A percentile compares a stretch with the other conserved stretches of the same genome.
Evolutionary conservation across 2,888 invertebrate species (phyloP).

Genomic region (Graphium colonna): DNA sequence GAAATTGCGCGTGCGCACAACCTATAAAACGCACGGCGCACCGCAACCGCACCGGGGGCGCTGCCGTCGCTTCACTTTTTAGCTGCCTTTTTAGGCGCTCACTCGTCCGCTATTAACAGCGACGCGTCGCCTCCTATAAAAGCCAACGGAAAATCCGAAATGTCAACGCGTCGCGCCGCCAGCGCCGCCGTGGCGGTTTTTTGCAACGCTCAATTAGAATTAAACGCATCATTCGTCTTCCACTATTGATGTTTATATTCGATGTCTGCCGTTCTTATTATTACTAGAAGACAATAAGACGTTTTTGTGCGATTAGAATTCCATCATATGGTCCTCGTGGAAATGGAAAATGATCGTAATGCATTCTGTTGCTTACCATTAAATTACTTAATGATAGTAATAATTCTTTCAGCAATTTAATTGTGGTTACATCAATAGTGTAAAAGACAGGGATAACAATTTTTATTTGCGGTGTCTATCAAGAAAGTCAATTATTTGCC

Average conservation of each 20-base stretch:
- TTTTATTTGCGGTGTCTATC: no score
- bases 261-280: neutral
- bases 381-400: no score
- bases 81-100: conserved; percentile 22
- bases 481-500: no score
- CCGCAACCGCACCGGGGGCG: conserved; percentile 21
- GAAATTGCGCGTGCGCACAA: conserved; percentile 51
- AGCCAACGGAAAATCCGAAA: conserved; percentile 16
- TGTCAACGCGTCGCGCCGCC: conserved; percentile 14
- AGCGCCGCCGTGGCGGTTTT: conserved; percentile 3
- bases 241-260: conserved; percentile 2
- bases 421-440: no score
- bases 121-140: neutral
- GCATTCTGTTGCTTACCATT: no score
- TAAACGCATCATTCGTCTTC: conserved; percentile 12
- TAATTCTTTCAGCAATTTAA: no score
- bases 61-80: conserved; percentile 24
- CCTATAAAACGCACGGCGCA: conserved; percentile 40
- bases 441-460: no score
- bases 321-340: no score
- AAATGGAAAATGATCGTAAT: no score
- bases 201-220: conserved; percentile 10
- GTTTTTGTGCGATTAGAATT: no score
- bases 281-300: neutral
- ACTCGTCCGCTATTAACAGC: neutral